Evolutionary conservation across 2,113 vertebrate genomes (phyloP), one percentile per base, ranked within the genome.

Genomic region (Ictalurus punctatus): DNA sequence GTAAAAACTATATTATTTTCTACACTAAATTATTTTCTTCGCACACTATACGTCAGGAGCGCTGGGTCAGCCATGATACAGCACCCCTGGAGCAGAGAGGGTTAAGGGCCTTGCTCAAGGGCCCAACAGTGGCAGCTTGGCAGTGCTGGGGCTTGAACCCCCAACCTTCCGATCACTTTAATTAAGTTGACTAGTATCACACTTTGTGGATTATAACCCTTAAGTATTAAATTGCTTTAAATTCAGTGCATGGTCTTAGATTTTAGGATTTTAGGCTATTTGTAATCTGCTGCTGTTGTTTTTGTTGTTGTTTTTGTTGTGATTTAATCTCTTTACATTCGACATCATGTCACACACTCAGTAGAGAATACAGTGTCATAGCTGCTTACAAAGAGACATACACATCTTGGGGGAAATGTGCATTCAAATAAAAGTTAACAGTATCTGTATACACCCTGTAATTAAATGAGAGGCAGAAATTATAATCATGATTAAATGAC

Each of bases 381-480:
- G 74, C 4, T 44, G 16, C 17, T 12, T 44, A 44, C 37, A 0
- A 25, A 52, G 21, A 78, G 44, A 52, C 40, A 12, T 56, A 14
- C 40, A 40, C 30, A 16, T 52, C 44, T 48, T 52, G 4, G 40
- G 21, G 44, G 74, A 52, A 48, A 78, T 81, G 52, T 19, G 16
- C 52, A 58, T 56, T n/a, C 3, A 30, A 17, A 56, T 56, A 17
- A 63, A 40, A 44, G 40, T 6, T 63, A 63, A 63, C 58, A 44
- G 56, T 40, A 61, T 83, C 30, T 40, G 30, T 40, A 37, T 40
- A 34, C 80, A 83, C 48, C 27, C 78, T 80, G 78, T 82, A 59
- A 40, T 63, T 83, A 83, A 83, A 83, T 40, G 23, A 37, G 17
- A 56, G 52, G 78, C 78, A 80, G 52, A 63, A 83, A 83, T 40